phyloP scores from a whole-genome alignment of 1,140 invertebrate species.

The Drosophila teissieri region DNA sequence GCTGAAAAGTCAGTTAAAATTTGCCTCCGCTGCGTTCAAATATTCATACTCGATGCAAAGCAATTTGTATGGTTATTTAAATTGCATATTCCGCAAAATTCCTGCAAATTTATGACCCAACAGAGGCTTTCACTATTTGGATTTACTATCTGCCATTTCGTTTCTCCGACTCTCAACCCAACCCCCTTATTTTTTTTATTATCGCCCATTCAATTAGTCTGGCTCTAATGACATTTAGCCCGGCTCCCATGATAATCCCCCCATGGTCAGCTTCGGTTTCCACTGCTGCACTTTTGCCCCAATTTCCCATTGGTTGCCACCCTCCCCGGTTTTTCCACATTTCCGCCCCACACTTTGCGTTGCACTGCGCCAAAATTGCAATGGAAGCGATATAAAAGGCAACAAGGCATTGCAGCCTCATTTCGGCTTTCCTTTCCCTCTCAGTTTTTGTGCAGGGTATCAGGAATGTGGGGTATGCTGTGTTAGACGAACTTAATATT shows the following conservation, averaged over 20 bases:
- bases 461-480: neutral
- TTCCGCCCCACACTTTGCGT: slow-evolving; percentile 3
- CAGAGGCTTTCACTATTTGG: slow-evolving; percentile 27
- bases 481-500: too few species aligned
- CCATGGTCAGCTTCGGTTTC: slow-evolving; percentile 7
- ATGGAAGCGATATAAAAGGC: slow-evolving; percentile 34
- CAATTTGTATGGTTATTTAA: slow-evolving; percentile 47
- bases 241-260: slow-evolving; percentile 17
- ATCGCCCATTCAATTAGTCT: slow-evolving; percentile 42
- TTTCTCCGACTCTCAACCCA: slow-evolving; percentile 3
- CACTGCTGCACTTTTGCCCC: slow-evolving; percentile 54
- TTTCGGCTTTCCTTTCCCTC: slow-evolving; percentile 15
- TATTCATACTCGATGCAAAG: slow-evolving; percentile 7
- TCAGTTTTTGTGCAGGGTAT: slow-evolving; percentile 1
- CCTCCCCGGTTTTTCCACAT: slow-evolving; percentile 1
- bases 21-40: slow-evolving; percentile 13
- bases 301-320: slow-evolving; percentile 29
- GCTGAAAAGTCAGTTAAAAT: slow-evolving; percentile 49
- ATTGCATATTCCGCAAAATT: slow-evolving; percentile 50
- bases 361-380: slow-evolving; percentile 58
- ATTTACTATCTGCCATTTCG: neutral
- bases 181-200: slow-evolving; percentile 22
- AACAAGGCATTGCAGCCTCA: slow-evolving; percentile 57
- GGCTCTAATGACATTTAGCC: slow-evolving; percentile 50
- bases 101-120: slow-evolving; percentile 36